Evolutionary conservation across 2,888 invertebrate genomes (phyloP).

Genomic region (Lottia scabra): DNA sequence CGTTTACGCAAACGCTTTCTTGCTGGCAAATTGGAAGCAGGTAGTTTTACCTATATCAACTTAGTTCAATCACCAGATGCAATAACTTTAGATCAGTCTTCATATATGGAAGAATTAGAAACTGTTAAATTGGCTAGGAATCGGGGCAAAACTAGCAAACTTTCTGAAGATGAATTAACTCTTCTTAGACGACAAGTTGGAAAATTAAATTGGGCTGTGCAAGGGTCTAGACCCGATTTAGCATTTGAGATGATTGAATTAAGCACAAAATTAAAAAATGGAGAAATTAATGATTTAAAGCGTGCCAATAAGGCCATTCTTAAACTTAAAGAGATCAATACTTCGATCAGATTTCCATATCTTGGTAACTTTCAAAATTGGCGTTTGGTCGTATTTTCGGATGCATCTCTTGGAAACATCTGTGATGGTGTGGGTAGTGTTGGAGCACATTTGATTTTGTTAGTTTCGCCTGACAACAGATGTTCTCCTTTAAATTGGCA

Average conservation of each 20-base stretch:
- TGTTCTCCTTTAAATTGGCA: conserved; percentile 1
- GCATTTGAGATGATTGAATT: neutral
- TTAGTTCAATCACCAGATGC: neutral
- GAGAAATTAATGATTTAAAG: too few relatives aligned
- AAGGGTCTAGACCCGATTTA: neutral
- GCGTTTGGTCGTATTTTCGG: neutral
- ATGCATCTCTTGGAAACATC: neutral
- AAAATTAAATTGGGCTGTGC: neutral
- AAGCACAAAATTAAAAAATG: too few relatives aligned
- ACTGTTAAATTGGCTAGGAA: neutral
- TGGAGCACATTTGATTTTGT: neutral
- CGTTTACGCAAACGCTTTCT: neutral
- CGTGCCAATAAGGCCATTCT: too few relatives aligned
- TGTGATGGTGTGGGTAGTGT: neutral
- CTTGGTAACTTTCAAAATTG: neutral
- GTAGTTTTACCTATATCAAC: neutral
- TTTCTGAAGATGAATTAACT: neutral
- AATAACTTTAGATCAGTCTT: neutral
- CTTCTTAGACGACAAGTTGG: neutral
- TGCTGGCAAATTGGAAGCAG: neutral
- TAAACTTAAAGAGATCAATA: neutral
- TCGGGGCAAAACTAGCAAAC: neutral
- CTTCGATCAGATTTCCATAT: neutral
- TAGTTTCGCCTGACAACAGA: neutral
- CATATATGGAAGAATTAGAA: neutral